phyloP scores from a whole-genome alignment of 2,113 vertebrate genomes.

The Gallinago undulata region DNA sequence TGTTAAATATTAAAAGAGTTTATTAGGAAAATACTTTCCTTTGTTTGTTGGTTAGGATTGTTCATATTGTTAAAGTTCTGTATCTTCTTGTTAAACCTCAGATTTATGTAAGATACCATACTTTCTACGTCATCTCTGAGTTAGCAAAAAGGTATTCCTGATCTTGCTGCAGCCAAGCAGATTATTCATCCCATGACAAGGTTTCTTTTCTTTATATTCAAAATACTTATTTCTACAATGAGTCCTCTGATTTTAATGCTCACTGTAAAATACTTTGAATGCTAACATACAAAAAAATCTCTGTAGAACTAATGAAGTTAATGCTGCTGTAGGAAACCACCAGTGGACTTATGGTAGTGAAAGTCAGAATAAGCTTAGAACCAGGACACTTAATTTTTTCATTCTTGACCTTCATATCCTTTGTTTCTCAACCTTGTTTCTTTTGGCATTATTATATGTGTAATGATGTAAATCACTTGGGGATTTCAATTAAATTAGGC shows the following conservation, averaged over 20 bases:
- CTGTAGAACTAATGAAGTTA: not conserved
- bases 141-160: not conserved
- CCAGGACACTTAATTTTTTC: not conserved
- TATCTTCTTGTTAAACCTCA: not conserved
- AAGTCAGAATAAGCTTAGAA: not conserved
- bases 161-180: not conserved
- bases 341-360: not conserved
- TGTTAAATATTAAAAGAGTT: not conserved
- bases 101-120: accelerated
- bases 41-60: not conserved
- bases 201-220: not conserved
- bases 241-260: not conserved
- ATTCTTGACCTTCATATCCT: not conserved
- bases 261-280: not conserved
- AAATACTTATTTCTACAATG: not conserved
- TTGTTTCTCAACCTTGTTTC: not conserved
- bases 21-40: not conserved
- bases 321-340: not conserved
- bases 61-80: not conserved
- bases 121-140: not conserved
- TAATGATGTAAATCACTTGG: not conserved
- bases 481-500: not conserved
- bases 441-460: not conserved
- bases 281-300: not conserved
- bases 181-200: not conserved